Conservation (phyloP, 2,888 invertebrate genomes). For the Plebejus anna region DNA sequence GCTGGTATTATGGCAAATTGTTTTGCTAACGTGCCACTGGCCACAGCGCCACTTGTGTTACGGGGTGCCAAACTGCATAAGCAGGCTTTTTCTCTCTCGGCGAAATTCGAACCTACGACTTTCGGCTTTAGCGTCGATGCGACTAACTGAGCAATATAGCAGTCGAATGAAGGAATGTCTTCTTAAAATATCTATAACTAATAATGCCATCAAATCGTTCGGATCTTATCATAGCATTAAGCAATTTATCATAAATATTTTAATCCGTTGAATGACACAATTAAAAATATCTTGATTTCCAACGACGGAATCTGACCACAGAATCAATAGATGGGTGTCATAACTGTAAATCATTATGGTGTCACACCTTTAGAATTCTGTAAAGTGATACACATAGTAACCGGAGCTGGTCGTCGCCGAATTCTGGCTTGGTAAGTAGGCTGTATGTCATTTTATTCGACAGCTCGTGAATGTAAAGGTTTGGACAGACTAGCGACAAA, state of each 20-base stretch:
- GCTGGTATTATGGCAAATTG: no score
- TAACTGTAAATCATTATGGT: conserved; percentile 41
- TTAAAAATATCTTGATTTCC: conserved; percentile 39
- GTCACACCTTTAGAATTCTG: conserved; percentile 47
- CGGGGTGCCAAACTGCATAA: no score
- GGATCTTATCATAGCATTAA: conserved; percentile 8
- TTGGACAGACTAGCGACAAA: not conserved
- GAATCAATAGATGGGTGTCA: conserved; percentile 51
- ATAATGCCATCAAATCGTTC: not conserved
- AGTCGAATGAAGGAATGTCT: not conserved
- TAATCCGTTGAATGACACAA: conserved; percentile 32
- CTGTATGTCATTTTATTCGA: conserved; percentile 35
- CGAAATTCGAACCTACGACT: no score
- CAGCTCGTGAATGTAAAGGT: conserved; percentile 33
- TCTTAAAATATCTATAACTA: not conserved
- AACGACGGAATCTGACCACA: conserved; percentile 52
- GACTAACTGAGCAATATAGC: not conserved
- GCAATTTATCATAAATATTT: conserved; percentile 26
- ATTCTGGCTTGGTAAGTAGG: conserved; percentile 40
- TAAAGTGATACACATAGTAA: conserved; percentile 46
- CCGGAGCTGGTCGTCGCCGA: conserved; percentile 40
- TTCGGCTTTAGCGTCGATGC: not conserved
- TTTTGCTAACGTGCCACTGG: no score
- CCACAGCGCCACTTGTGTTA: no score
- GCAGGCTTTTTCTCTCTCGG: no score